Conservation (phyloP, 2,797 vertebrate genomes). For the Enteromius radiatus region DNA sequence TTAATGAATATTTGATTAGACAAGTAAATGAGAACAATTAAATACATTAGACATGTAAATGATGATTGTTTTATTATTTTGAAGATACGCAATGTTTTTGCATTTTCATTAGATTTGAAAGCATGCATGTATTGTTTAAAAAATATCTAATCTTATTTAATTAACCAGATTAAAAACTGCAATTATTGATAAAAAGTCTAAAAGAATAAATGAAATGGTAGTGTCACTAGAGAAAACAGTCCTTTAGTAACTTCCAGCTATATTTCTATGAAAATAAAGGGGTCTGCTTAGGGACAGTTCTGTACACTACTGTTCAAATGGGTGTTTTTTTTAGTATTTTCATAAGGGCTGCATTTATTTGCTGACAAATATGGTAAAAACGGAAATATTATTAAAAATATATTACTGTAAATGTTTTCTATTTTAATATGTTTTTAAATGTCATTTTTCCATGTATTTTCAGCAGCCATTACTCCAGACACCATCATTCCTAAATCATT, state of each 20-base stretch:
- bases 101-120: neutral
- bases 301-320: neutral
- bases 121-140: neutral
- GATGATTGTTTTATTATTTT: neutral
- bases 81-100: neutral
- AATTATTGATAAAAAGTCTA: neutral
- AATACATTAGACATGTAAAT: conserved; percentile 23
- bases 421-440: neutral
- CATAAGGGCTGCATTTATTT: neutral
- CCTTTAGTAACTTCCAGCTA: neutral
- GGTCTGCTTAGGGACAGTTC: neutral
- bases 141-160: neutral
- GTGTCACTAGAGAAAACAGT: neutral
- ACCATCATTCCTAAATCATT: neutral
- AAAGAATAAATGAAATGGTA: neutral
- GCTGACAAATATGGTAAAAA: neutral
- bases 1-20: conserved; percentile 29
- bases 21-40: conserved; percentile 6
- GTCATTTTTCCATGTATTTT: neutral
- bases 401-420: neutral
- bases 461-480: neutral
- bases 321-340: too few species aligned
- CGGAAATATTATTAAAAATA: too few species aligned
- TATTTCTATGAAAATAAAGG: neutral
- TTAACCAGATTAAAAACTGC: neutral